Evolutionary conservation across 2,113 vertebrate species (phyloP).

Genomic region (Microtus montanus): DNA sequence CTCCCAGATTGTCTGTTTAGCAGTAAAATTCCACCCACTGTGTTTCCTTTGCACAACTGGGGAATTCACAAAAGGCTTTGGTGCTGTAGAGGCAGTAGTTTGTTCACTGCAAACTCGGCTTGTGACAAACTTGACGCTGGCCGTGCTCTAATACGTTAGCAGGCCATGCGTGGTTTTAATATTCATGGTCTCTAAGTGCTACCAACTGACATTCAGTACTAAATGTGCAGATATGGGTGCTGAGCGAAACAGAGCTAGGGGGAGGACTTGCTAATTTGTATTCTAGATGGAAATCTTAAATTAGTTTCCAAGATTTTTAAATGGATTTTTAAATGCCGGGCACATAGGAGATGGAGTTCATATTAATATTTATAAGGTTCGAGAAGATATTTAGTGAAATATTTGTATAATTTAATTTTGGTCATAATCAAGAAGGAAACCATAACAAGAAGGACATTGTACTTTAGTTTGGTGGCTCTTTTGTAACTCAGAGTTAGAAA

Average conservation of each 20-base stretch:
- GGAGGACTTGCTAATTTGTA: constrained; percentile 79
- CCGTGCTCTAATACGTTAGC: constrained; percentile 73
- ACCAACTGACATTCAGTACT: constrained; percentile 72
- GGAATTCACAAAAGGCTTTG: constrained; percentile 45
- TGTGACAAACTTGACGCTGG: constrained; percentile 76
- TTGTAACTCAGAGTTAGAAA: constrained; percentile 6
- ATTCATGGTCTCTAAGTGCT: constrained; percentile 83
- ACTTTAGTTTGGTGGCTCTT: background rate
- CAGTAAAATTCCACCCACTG: constrained; percentile 12
- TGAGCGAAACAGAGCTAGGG: constrained; percentile 74
- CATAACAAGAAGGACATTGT: constrained; percentile 55
- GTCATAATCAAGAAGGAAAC: constrained; percentile 76
- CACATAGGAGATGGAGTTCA: constrained; percentile 81
- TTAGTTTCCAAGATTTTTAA: constrained; percentile 85
- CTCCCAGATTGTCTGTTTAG: background rate
- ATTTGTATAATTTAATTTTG: constrained; percentile 87
- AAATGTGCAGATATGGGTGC: constrained; percentile 80
- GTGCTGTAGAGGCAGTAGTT: constrained; percentile 72
- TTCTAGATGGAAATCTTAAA: constrained; percentile 83
- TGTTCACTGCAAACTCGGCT: constrained; percentile 74
- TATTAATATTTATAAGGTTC: constrained; percentile 88
- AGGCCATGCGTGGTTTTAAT: constrained; percentile 82
- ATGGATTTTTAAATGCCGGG: constrained; percentile 85
- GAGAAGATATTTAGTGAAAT: constrained; percentile 87
- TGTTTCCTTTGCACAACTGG: constrained; percentile 35